Evolutionary conservation across 2,113 vertebrate species (phyloP).

Genomic region (Microcebus tavaratra): DNA sequence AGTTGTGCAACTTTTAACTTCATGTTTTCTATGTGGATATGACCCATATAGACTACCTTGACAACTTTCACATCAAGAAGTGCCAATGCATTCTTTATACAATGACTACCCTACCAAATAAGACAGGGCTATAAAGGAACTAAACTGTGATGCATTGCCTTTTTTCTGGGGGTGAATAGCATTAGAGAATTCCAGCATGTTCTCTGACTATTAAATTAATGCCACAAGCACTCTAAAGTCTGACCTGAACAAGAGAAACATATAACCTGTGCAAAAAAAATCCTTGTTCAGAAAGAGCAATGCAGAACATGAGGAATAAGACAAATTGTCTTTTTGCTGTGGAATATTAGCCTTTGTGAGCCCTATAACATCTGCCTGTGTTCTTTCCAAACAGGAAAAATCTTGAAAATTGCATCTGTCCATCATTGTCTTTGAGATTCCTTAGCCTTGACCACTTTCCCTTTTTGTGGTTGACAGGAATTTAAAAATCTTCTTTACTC

Average conservation of each 20-base stretch:
- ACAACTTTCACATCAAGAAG: neutral
- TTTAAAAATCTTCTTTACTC: constrained; percentile 40
- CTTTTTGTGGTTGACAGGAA: constrained; percentile 55
- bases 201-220: constrained; percentile 66
- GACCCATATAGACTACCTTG: neutral
- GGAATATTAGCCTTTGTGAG: constrained; percentile 51
- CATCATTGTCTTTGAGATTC: constrained; percentile 65
- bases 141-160: neutral
- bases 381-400: constrained; percentile 28
- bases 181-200: constrained; percentile 52
- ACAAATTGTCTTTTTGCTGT: constrained; percentile 47
- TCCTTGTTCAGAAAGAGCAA: constrained; percentile 46
- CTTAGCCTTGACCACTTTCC: constrained; percentile 48
- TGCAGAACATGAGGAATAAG: constrained; percentile 42
- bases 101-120: neutral
- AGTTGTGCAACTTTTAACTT: constrained; percentile 28
- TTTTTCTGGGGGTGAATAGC: constrained; percentile 10
- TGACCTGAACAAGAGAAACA: constrained; percentile 52
- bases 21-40: neutral
- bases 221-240: constrained; percentile 52
- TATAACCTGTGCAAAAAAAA: constrained; percentile 41
- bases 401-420: constrained; percentile 67
- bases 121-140: neutral
- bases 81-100: constrained; percentile 1
- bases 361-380: neutral